Conservation (phyloP, 2,113 vertebrate species). For the Oreochromis niloticus region DNA sequence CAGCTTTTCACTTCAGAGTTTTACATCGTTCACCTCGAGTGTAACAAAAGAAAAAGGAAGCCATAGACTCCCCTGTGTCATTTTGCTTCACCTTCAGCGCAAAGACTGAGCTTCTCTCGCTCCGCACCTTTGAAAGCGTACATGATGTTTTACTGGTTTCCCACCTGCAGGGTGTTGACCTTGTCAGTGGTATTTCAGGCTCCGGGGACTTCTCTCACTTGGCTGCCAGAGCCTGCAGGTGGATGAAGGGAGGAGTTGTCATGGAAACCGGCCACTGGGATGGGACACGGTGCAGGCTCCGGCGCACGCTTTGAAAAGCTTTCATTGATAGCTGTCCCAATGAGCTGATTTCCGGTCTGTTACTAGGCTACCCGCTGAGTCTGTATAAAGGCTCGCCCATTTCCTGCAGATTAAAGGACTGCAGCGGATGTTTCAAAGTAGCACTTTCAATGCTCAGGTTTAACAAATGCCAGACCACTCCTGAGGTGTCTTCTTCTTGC, state of each 20-base stretch:
- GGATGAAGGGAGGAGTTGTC: constrained; percentile 59
- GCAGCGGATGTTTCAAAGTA: neutral
- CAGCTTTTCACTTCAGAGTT: neutral
- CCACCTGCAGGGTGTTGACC: constrained; percentile 66
- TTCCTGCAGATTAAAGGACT: constrained; percentile 18
- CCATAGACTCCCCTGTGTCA: neutral
- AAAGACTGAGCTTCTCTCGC: neutral
- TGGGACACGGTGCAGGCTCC: constrained; percentile 42
- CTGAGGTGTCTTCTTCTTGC: neutral
- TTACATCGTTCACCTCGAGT: neutral
- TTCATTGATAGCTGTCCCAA: constrained; percentile 56
- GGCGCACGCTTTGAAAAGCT: constrained; percentile 48
- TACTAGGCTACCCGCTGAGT: constrained; percentile 24
- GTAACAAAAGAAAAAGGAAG: neutral
- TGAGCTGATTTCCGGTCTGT: constrained; percentile 45
- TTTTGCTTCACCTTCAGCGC: constrained; percentile 4
- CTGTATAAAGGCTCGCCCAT: neutral
- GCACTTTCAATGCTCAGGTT: constrained; percentile 1
- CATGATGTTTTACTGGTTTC: constrained; percentile 46
- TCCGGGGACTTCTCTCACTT: constrained; percentile 46
- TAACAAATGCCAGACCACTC: neutral
- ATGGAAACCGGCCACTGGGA: constrained; percentile 66
- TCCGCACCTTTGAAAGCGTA: constrained; percentile 36
- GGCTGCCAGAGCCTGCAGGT: constrained; percentile 57
- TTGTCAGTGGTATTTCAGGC: constrained; percentile 68